phyloP scores from a whole-genome alignment of 2,797 vertebrate species.

The Eospalax fontanierii region DNA sequence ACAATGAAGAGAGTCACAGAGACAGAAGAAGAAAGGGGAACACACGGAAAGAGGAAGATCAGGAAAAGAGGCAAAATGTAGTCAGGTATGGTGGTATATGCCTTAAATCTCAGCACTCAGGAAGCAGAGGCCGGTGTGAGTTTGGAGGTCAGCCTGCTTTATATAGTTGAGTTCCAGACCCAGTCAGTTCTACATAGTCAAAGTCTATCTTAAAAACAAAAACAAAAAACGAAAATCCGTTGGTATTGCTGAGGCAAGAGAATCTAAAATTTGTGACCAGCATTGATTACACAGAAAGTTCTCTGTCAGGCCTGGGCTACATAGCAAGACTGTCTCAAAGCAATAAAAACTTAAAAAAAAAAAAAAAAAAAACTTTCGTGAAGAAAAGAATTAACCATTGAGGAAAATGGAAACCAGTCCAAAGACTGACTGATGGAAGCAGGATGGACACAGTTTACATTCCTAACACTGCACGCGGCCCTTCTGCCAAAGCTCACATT shows the following conservation, averaged over 20 bases:
- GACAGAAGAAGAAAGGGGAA: too few relatives aligned
- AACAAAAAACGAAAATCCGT: too few relatives aligned
- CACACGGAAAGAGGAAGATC: too few relatives aligned
- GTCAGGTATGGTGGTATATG: too few relatives aligned
- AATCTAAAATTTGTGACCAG: not conserved
- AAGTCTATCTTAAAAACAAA: not conserved
- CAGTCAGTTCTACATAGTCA: not conserved
- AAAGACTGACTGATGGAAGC: not conserved
- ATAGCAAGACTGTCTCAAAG: not conserved
- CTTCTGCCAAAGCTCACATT: slow-evolving; percentile 23
- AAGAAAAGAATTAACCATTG: not conserved
- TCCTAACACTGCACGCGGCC: not conserved
- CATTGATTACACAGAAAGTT: not conserved
- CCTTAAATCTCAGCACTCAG: not conserved
- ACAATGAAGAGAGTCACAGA: too few relatives aligned
- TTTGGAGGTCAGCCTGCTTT: not conserved
- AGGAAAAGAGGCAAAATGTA: too few relatives aligned
- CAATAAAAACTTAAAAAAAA: not conserved
- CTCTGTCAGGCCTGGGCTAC: too few relatives aligned
- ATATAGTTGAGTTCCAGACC: not conserved
- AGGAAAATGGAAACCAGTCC: not conserved
- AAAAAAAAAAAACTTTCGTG: not conserved
- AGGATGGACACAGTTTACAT: not conserved
- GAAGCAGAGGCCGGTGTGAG: not conserved
- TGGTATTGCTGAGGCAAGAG: not conserved